These are phyloP conservation scores for Saccopteryx leptura DNA, from an alignment of 2,113 vertebrate species.

Conservation along the genomic window DNA sequence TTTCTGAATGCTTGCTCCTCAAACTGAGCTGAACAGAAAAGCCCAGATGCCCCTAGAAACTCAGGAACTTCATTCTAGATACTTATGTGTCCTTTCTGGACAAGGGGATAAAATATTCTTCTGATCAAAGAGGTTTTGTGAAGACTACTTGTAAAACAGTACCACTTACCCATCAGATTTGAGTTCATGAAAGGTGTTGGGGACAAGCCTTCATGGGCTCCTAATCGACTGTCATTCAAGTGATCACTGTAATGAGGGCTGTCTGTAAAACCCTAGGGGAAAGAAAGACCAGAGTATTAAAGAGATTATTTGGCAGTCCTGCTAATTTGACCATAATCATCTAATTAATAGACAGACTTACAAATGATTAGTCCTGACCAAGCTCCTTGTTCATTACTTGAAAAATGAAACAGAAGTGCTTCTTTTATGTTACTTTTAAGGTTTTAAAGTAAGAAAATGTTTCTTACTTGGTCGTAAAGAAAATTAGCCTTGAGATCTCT, in stretches of 20 bases:
- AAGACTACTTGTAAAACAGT: conserved; percentile 89
- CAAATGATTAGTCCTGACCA: conserved; percentile 88
- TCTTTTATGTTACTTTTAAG: conserved; percentile 61
- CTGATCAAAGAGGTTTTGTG: conserved; percentile 89
- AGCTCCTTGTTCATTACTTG: conserved; percentile 81
- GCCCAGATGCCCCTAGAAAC: conserved; percentile 78
- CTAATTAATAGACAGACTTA: conserved; percentile 91
- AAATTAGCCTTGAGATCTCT: conserved; percentile 42
- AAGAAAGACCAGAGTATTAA: conserved; percentile 95
- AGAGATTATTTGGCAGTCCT: conserved; percentile 92
- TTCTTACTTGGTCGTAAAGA: neutral
- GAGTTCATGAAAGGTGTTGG: conserved; percentile 99
- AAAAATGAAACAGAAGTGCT: conserved; percentile 70
- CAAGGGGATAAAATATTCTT: conserved; percentile 82
- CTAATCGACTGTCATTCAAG: conserved; percentile 99
- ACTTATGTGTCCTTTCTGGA: conserved; percentile 85
- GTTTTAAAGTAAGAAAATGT: conserved; percentile 63
- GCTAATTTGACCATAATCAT: conserved; percentile 92
- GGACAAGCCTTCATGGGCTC: conserved; percentile 98
- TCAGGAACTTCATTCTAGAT: conserved; percentile 82
- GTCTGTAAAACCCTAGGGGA: conserved; percentile 96
- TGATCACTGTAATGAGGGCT: conserved; percentile 99
- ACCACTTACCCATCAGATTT: conserved; percentile 98
- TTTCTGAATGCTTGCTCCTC: conserved; percentile 86
- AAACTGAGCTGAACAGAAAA: conserved; percentile 73